Base-by-base conservation (phyloP, 2,888 invertebrate genomes). In the Lasioglossum malachurum region DNA sequence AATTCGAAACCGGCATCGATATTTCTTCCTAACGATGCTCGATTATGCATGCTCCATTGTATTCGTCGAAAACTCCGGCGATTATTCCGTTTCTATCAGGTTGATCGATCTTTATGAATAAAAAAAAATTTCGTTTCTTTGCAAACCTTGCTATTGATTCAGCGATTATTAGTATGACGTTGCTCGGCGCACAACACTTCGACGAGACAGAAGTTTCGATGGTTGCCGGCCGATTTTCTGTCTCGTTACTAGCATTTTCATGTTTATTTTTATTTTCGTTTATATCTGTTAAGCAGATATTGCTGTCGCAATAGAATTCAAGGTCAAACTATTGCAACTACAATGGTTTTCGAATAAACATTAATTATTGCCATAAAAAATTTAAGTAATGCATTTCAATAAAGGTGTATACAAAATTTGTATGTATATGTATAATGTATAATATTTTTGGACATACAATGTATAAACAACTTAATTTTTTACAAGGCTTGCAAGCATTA, bases 111-210 rank as follows among this genome's bases (percentile, higher is more conserved):
- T 27, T 53, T 10, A 4, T 35, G 7, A 44, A 46, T 38, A 78
- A 81, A 82, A 81, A 86, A 76, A 78, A n/a, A 80, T n/a, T 80
- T 60, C 60, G 76, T 80, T 86, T 80, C 23, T 82, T 44, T 86
- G 75, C 57, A 82, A 87, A 85, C 57, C 27, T 75, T 80, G 75
- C 72, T 80, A 87, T 87, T 72, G 87, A 86, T 86, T 86, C 67
- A 75, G 71, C 60, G 77, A 82, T 87, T 85, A 87, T 75, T 75
- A 80, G 72, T 74, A 77, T 49, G 46, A 27, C 57, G 46, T 57
- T 38, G 67, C 75, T 73, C 46, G 16, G n/a, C 35, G 14, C 14
- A n/a, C 41, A 38, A 74, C 35, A 46, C 27, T 44, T 75, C 10
- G 8, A 44, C 10, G 27, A n/a, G 5, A 67, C 19, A 46, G 53